Evolutionary conservation across 1,140 invertebrate species (phyloP).

Genomic region (Scaptomyza montana): DNA sequence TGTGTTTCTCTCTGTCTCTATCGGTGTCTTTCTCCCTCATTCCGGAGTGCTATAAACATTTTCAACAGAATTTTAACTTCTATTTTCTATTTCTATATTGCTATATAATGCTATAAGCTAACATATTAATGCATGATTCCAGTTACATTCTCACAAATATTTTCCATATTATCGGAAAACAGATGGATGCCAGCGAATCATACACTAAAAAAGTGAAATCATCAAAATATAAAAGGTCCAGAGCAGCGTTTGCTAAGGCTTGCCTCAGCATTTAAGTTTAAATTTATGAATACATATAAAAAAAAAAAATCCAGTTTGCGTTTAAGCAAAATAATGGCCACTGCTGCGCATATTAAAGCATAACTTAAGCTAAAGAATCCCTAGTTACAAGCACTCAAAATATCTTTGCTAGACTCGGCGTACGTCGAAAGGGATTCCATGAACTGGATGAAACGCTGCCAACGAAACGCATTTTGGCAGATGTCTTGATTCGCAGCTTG

Average conservation of each 20-base stretch:
- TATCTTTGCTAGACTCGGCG: conserved; percentile 81
- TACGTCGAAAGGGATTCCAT: conserved; percentile 83
- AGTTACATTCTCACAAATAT: conserved; percentile 36
- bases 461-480: conserved; percentile 64
- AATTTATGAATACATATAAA: conserved; percentile 10
- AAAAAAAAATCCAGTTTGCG: conserved; percentile 41
- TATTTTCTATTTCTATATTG: too few relatives aligned
- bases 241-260: not conserved
- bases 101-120: not conserved
- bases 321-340: conserved; percentile 47
- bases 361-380: conserved; percentile 39
- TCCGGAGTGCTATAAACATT: not conserved
- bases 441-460: conserved; percentile 77
- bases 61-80: too few relatives aligned
- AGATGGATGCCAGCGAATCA: conserved; percentile 24
- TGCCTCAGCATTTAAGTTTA: not conserved
- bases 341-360: conserved; percentile 40
- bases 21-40: not conserved
- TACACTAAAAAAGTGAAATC: not conserved
- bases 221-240: conserved; percentile 1
- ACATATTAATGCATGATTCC: conserved; percentile 3
- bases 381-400: conserved; percentile 46
- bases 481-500: conserved; percentile 72
- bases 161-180: conserved; percentile 38
- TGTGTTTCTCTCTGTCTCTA: too few relatives aligned